Base-by-base conservation (phyloP, 2,113 vertebrate species). In the Riparia riparia region DNA sequence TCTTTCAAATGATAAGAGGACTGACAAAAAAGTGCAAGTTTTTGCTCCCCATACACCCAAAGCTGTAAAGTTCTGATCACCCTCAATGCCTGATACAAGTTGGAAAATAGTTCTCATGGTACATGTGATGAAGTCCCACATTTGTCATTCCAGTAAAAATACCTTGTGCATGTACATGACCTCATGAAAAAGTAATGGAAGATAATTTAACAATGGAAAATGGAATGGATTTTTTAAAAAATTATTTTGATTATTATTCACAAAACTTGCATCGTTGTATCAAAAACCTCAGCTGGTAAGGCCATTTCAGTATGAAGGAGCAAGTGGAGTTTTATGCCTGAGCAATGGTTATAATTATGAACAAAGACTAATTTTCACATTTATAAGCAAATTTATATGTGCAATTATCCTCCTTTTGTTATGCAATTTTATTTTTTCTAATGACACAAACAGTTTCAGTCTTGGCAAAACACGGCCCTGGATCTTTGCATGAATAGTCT, bases 81-180 rank as follows among this genome's bases (percentile, higher is more conserved):
- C 5, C 19, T 65, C 31, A 41, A 6, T 34, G n/a, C 3, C 6
- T 50, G 25, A 17, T 11, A 17, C 8, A 49, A 61, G 21, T 4
- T 50, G 42, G 54, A 73, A 64, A 53, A 29, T 4, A 31, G 10
- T 57, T 49, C 11, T 8, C 1, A 0, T 34, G 58, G 32, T 73
- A n/a, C 0, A 1, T 0, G 1, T 25, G 54, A 37, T 50, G 28
- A 68, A 28, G 7, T 42, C 50, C 31, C 21, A 50, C 7, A 5
- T 14, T 72, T 86, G 37, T 14, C 28, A 24, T 57, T 70, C 20
- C 20, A 34, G 26, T 77, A 60, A 88, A 76, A 91, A 37, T 12
- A 39, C 7, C 6, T 37, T 7, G 2, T 32, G 14, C 11, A 20
- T 19, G 7, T 53, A 57, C 6, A 29, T 7, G 10, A 22, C 6